A percentile compares a stretch with the other conserved stretches of the same genome.
These are phyloP conservation scores for Petrophora chlorosata DNA, from an alignment of 2,888 invertebrate species.

Conservation along the genomic window DNA sequence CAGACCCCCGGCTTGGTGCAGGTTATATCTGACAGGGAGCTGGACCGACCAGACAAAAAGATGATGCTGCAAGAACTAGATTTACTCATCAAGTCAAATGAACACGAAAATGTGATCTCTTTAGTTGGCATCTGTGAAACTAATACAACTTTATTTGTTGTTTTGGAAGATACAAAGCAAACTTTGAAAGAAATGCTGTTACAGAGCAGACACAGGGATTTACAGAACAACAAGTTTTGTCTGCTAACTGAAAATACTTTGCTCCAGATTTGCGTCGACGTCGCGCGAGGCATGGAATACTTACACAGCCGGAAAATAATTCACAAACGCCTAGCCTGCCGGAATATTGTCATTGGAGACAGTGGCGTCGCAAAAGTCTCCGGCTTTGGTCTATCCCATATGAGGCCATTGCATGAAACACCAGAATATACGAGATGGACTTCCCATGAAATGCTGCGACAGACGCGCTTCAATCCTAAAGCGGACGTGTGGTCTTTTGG, in stretches of 20 bases:
- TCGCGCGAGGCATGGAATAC: slow-evolving; percentile 89
- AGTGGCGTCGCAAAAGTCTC: slow-evolving; percentile 88
- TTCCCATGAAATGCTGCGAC: slow-evolving; percentile 89
- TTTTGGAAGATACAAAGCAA: slow-evolving; percentile 87
- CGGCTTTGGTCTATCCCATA: slow-evolving; percentile 89
- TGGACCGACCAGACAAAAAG: slow-evolving; percentile 80
- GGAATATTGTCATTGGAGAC: slow-evolving; percentile 87
- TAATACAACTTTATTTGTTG: slow-evolving; percentile 88
- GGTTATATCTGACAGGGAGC: slow-evolving; percentile 83
- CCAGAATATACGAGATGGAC: slow-evolving; percentile 92
- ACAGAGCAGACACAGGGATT: slow-evolving; percentile 81
- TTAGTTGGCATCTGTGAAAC: slow-evolving; percentile 92
- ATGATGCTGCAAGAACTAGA: slow-evolving; percentile 88
- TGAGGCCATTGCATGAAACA: slow-evolving; percentile 84
- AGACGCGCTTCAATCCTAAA: slow-evolving; percentile 86
- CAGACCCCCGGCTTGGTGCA: slow-evolving; percentile 85
- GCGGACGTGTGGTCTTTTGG: slow-evolving; percentile 94
- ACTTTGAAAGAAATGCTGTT: slow-evolving; percentile 89
- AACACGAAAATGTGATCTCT: slow-evolving; percentile 88
- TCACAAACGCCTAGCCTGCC: slow-evolving; percentile 89
- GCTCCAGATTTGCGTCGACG: slow-evolving; percentile 85
- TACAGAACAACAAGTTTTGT: slow-evolving; percentile 82
- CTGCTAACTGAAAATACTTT: slow-evolving; percentile 85
- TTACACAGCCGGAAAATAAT: slow-evolving; percentile 86
- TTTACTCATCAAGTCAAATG: slow-evolving; percentile 86